A percentile compares a stretch with the other conserved stretches of the same genome.
phyloP scores from a whole-genome alignment of 2,797 vertebrate species.

The Myoxocephalus aenaeus region DNA sequence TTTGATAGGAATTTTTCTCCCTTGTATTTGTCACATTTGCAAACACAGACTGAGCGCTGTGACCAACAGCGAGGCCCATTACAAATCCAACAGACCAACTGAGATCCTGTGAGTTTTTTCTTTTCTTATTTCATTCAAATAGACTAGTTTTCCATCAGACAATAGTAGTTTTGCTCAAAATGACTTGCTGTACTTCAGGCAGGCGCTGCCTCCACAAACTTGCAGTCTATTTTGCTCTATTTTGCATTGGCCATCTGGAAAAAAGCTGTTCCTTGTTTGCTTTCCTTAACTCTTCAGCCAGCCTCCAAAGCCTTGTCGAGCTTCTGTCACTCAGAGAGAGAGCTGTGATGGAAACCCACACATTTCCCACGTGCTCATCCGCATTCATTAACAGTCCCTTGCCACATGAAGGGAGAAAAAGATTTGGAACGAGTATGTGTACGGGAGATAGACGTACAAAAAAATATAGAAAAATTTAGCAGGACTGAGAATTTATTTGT shows the following conservation, averaged over 20 bases:
- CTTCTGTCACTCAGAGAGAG: slow-evolving; percentile 72
- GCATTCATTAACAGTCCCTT: slow-evolving; percentile 69
- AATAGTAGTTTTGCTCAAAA: slow-evolving; percentile 51
- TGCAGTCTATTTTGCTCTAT: slow-evolving; percentile 52
- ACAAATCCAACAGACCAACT: slow-evolving; percentile 60
- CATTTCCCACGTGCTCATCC: slow-evolving; percentile 65
- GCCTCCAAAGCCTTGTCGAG: slow-evolving; percentile 72
- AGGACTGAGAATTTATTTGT: slow-evolving; percentile 26
- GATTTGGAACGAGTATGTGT: slow-evolving; percentile 38
- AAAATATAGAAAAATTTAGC: slow-evolving; percentile 1
- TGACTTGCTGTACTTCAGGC: slow-evolving; percentile 49
- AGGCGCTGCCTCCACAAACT: slow-evolving; percentile 43
- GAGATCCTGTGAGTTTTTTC: slow-evolving; percentile 41
- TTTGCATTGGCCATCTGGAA: slow-evolving; percentile 69
- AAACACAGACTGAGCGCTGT: slow-evolving; percentile 55
- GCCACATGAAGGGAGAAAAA: slow-evolving; percentile 62
- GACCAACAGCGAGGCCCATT: slow-evolving; percentile 55
- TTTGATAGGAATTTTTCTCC: slow-evolving; percentile 67
- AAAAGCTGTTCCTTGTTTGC: slow-evolving; percentile 69
- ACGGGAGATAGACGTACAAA: slow-evolving; percentile 33
- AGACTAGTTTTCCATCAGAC: slow-evolving; percentile 48
- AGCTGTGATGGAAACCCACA: slow-evolving; percentile 71
- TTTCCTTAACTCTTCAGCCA: slow-evolving; percentile 58
- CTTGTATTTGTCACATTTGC: slow-evolving; percentile 69
- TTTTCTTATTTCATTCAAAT: slow-evolving; percentile 40